Conservation (phyloP, 1,140 invertebrate genomes). For the Drosophila oshimai region DNA sequence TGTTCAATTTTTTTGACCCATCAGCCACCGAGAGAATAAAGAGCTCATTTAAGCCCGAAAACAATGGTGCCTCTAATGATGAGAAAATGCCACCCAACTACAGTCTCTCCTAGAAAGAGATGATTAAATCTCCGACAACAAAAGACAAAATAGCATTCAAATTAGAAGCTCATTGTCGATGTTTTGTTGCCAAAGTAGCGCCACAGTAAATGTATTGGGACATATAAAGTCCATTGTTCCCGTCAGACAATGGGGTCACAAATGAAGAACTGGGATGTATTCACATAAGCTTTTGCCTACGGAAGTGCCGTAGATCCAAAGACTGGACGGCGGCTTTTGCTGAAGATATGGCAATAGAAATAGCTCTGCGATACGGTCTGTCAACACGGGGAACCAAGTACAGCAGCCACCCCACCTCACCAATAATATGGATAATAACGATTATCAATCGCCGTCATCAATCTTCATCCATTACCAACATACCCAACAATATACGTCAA, state of each 20-base stretch:
- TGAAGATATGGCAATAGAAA: not conserved
- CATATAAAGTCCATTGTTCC: constrained; percentile 50
- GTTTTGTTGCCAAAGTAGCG: constrained; percentile 73
- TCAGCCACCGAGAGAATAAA: constrained; percentile 11
- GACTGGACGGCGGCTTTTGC: not conserved
- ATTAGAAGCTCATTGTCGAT: constrained; percentile 76
- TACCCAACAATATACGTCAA: constrained; percentile 48
- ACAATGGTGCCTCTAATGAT: constrained; percentile 76
- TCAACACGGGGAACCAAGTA: not conserved
- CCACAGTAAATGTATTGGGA: constrained; percentile 10
- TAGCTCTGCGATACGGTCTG: not conserved
- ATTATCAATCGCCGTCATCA: constrained; percentile 64
- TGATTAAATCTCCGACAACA: constrained; percentile 76
- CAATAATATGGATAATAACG: constrained; percentile 48
- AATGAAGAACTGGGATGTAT: constrained; percentile 45
- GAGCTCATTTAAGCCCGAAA: constrained; percentile 47
- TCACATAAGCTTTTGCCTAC: not conserved
- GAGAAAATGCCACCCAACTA: constrained; percentile 36
- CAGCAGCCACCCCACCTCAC: not conserved
- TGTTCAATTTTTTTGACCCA: constrained; percentile 2
- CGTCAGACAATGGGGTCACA: constrained; percentile 62
- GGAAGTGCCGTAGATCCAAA: constrained; percentile 4
- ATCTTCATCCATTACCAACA: constrained; percentile 70
- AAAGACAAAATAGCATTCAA: constrained; percentile 77
- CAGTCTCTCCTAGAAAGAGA: constrained; percentile 32